phyloP scores from a whole-genome alignment of 2,888 invertebrate species.

The Drosophila atripex region DNA sequence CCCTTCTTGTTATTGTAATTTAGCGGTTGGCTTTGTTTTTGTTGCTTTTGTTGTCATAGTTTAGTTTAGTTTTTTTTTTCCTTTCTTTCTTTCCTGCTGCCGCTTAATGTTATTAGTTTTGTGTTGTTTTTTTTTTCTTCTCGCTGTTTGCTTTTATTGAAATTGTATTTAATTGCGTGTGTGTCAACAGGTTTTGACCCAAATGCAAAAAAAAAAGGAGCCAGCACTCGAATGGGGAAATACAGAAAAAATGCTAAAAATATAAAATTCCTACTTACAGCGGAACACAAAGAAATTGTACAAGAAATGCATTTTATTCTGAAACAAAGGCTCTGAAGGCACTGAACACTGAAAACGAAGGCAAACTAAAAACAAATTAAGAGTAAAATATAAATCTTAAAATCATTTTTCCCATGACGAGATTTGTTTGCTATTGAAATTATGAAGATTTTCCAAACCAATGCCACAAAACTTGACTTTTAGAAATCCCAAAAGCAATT shows the following conservation, averaged over 20 bases:
- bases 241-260: background rate
- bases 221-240: background rate
- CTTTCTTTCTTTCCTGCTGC: constrained; percentile 24
- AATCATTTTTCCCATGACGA: constrained; percentile 26
- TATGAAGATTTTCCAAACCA: constrained; percentile 22
- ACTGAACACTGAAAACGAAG: no score
- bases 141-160: constrained; percentile 42
- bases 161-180: constrained; percentile 61
- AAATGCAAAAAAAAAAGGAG: constrained; percentile 49
- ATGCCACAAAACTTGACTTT: constrained; percentile 16
- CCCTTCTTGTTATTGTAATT: constrained; percentile 62
- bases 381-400: constrained; percentile 1
- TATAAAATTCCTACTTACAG: background rate
- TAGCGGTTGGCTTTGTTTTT: constrained; percentile 59
- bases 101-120: constrained; percentile 65
- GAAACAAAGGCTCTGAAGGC: background rate
- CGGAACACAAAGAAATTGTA: background rate
- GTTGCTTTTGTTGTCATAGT: constrained; percentile 48
- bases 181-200: constrained; percentile 77
- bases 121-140: constrained; percentile 12
- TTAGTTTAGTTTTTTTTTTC: constrained; percentile 39
- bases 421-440: constrained; percentile 33
- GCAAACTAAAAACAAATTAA: constrained; percentile 2
- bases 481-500: constrained; percentile 35
- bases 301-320: background rate